Conservation (phyloP, 2,113 vertebrate species). For the Crypturellus undulatus region DNA sequence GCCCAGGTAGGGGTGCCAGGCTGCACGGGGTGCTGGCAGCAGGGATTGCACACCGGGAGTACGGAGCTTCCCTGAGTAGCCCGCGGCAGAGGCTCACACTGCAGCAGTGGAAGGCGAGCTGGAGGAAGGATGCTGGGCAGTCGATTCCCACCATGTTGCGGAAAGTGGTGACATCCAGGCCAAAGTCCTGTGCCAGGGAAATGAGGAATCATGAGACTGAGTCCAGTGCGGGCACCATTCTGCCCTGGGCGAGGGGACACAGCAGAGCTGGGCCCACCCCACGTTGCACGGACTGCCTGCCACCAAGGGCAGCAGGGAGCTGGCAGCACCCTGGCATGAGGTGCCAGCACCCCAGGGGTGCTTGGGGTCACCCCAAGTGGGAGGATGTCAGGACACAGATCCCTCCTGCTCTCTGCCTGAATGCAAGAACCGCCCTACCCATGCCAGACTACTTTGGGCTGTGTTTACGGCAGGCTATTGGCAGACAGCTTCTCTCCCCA, state of each 20-base stretch:
- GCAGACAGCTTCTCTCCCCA: not conserved
- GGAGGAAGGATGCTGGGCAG: conserved; percentile 87
- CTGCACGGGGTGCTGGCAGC: not conserved
- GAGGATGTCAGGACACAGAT: not conserved
- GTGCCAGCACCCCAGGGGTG: not conserved
- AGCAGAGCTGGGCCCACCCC: not conserved
- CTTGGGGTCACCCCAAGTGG: not conserved
- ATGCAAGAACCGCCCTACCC: not conserved
- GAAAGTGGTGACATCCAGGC: conserved; percentile 88
- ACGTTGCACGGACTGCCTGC: not conserved
- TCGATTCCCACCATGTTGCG: conserved; percentile 86
- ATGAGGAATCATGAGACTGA: not conserved
- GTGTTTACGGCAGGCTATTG: not conserved
- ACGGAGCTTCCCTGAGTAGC: too few relatives aligned
- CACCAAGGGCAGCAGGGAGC: not conserved
- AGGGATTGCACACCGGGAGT: too few relatives aligned
- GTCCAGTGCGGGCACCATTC: too few relatives aligned
- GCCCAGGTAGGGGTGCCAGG: too few relatives aligned
- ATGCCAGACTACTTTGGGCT: not conserved
- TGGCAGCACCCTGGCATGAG: not conserved
- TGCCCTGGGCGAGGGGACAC: not conserved
- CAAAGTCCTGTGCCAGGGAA: conserved; percentile 85
- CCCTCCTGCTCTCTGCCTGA: not conserved
- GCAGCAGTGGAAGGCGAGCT: conserved; percentile 92
- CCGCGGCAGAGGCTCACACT: conserved; percentile 78